phyloP scores from a whole-genome alignment of 1,140 invertebrate species.

The Argopecten irradians region DNA sequence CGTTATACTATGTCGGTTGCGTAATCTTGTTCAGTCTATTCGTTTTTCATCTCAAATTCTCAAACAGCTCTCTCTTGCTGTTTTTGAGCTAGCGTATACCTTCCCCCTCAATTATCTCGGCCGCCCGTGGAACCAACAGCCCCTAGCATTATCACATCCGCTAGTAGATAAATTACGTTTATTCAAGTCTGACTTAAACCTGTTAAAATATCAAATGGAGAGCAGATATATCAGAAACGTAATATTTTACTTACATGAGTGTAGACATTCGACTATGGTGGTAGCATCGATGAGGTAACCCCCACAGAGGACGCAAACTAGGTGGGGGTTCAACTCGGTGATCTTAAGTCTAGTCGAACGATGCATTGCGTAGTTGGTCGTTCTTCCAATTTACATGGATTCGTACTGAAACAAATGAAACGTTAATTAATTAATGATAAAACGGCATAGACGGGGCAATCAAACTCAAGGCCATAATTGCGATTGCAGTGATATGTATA shows the following conservation, averaged over 20 bases:
- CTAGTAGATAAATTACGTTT: not conserved
- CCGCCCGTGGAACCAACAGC: not conserved
- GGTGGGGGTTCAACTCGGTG: conserved; percentile 93
- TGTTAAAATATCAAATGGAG: conserved; percentile 18
- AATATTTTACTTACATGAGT: conserved; percentile 82
- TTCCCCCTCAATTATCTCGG: not conserved
- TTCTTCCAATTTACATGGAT: not conserved
- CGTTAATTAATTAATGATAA: conserved; percentile 13
- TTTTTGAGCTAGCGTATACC: not conserved
- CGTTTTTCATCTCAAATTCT: not conserved
- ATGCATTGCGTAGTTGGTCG: not conserved
- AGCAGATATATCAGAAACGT: not conserved
- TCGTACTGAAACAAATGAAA: not conserved
- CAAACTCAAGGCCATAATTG: not conserved
- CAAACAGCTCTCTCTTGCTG: conserved; percentile 5
- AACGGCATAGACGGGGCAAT: not conserved
- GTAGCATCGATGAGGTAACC: conserved; percentile 98
- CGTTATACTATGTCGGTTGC: not conserved
- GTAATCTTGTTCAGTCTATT: not conserved
- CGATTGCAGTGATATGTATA: not conserved
- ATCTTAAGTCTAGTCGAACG: conserved; percentile 75
- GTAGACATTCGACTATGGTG: conserved; percentile 98
- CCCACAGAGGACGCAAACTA: conserved; percentile 96
- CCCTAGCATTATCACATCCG: not conserved
- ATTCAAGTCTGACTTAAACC: not conserved